These are phyloP conservation scores for Drymodes brunneopygia DNA, from an alignment of 2,113 vertebrate species.

Conservation along the genomic window DNA sequence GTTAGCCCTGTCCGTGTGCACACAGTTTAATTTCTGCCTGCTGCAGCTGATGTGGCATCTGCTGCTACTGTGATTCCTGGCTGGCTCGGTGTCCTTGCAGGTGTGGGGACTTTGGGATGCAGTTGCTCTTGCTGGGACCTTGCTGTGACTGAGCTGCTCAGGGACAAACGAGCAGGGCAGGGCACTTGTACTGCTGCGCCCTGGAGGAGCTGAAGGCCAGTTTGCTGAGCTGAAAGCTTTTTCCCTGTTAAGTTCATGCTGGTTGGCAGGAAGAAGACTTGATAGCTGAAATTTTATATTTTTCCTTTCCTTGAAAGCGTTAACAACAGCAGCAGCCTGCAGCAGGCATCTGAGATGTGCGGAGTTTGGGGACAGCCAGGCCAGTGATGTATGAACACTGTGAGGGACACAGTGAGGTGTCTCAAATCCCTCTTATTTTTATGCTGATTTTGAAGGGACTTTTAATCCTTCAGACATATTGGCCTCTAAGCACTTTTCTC, in stretches of 20 bases:
- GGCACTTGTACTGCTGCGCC: neutral
- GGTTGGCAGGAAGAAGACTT: neutral
- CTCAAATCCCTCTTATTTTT: conserved; percentile 19
- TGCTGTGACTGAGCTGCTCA: rapidly evolving
- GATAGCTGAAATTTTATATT: neutral
- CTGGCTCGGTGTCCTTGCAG: neutral
- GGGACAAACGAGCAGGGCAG: neutral
- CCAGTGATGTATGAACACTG: neutral
- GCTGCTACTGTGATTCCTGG: neutral
- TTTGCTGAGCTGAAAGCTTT: neutral
- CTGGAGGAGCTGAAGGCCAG: neutral
- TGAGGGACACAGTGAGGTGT: neutral
- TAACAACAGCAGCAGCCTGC: neutral
- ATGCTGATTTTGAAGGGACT: conserved; percentile 1
- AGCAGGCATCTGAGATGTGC: neutral
- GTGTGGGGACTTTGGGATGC: neutral
- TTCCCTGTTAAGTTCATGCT: neutral
- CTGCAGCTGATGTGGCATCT: neutral
- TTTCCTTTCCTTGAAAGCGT: neutral
- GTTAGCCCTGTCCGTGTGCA: neutral
- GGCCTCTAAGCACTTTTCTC: neutral
- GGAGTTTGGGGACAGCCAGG: neutral
- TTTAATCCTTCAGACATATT: conserved; percentile 23
- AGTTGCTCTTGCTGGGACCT: neutral
- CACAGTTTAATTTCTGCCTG: neutral